Evolutionary conservation across 2,797 vertebrate genomes (phyloP).

Genomic region (Chrosomus eos): DNA sequence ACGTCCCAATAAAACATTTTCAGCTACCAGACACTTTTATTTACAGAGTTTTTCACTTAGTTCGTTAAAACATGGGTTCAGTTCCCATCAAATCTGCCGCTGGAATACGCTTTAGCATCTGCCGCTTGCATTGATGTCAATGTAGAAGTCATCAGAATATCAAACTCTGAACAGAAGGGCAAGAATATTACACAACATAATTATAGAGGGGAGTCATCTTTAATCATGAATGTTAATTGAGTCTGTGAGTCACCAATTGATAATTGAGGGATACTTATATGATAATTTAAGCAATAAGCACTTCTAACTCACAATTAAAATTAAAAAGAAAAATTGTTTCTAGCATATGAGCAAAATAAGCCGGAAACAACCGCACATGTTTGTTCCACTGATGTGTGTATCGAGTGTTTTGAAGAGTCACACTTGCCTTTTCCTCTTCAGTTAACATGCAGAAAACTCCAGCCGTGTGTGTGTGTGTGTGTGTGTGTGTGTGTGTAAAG

Average conservation of each 20-base stretch:
- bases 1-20: too few species aligned
- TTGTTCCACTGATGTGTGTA: neutral
- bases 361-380: neutral
- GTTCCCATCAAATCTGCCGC: neutral
- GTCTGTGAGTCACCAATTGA: neutral
- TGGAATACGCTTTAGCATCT: neutral
- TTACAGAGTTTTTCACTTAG: too few species aligned
- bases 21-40: neutral
- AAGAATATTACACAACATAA: too few species aligned
- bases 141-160: neutral
- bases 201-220: neutral
- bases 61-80: too few species aligned
- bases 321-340: neutral
- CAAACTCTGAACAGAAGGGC: neutral
- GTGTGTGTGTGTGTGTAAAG: neutral
- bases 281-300: neutral
- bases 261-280: neutral
- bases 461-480: neutral
- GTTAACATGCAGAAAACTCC: neutral
- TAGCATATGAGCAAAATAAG: neutral
- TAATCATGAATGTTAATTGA: neutral
- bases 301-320: neutral
- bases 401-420: neutral
- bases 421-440: neutral
- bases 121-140: too few species aligned